Evolutionary conservation across 2,888 invertebrate species (phyloP), one percentile per base, ranked within the genome.

Genomic region (Venustoraphidia nigricollis): DNA sequence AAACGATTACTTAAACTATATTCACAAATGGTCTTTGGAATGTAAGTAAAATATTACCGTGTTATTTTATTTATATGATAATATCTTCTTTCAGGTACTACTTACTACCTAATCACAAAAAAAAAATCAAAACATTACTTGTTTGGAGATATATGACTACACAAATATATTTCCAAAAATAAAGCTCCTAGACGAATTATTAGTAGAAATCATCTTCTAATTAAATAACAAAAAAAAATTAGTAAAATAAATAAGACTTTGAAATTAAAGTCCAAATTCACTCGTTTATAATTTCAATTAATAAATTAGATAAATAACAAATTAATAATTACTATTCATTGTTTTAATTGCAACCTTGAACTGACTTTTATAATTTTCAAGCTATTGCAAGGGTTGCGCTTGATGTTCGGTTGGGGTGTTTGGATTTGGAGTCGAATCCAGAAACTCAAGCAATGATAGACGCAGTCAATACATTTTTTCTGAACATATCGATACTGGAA

Each of bases 21-120:
- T 84, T 34, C 80, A 82, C 59, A 83, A 83, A 62, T 87, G 87
- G 87, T 81, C 84, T 3, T 65, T 87, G 42, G 86, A 87, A 70
- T 84, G 87, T 81, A 66, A 76, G 77, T 71, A 48, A 10, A 43
- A 43, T 10, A 27, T 27, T 27, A 6, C 6, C 6, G 27, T 6
- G 27, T 27, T 6, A n/a, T 11, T 44, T 11, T 44, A 34, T 13
- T 6, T 6, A 27, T 6, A 27, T 1, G 3, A 27, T 27, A 17
- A 27, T 27, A 27, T 27, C 5, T 27, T 27, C 27, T 3, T 27
- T 3, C 6, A 27, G 3, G 27, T 2, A 8, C 8, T 14, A 36
- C 34, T 17, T 50, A 44, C 49, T 17, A 36, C n/a, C 34, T 3
- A 41, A 36, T 27, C 27, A 10, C 10, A 34, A 11, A 5, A 36